Evolutionary conservation across 2,113 vertebrate species (phyloP).

Genomic region (Heptranchias perlo): DNA sequence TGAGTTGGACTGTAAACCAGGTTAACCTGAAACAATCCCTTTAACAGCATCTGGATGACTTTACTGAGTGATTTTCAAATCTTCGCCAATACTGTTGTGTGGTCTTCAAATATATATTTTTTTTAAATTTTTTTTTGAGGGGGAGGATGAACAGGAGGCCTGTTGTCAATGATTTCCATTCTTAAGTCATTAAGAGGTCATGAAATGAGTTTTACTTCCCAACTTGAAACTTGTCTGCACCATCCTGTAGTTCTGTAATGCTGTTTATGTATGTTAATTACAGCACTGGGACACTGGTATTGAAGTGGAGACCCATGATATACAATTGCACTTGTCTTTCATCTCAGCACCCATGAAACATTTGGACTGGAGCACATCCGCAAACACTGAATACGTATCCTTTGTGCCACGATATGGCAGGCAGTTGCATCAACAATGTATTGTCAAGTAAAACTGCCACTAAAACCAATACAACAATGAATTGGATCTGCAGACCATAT

Average conservation of each 20-base stretch:
- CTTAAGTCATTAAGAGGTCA: too few species aligned
- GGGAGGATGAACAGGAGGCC: neutral
- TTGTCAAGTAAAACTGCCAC: neutral
- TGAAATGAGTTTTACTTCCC: neutral
- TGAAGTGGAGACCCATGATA: neutral
- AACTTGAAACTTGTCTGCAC: neutral
- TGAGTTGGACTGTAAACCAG: neutral
- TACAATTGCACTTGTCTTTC: neutral
- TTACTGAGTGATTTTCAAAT: neutral
- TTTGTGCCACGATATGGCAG: neutral
- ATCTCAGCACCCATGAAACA: neutral
- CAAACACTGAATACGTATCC: neutral
- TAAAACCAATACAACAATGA: neutral
- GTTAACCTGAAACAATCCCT: constrained; percentile 26
- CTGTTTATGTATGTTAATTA: neutral
- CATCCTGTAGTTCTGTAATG: neutral
- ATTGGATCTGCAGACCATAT: neutral
- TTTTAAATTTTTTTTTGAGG: neutral
- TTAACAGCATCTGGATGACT: neutral
- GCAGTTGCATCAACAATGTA: neutral
- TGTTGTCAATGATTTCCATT: constrained; percentile 14
- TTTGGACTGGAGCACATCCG: neutral
- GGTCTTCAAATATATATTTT: constrained; percentile 8
- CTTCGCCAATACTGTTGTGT: neutral
- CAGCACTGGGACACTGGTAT: neutral